Conservation (phyloP, 92 coral and sea anemone genomes). For the Actinernus sp. region DNA sequence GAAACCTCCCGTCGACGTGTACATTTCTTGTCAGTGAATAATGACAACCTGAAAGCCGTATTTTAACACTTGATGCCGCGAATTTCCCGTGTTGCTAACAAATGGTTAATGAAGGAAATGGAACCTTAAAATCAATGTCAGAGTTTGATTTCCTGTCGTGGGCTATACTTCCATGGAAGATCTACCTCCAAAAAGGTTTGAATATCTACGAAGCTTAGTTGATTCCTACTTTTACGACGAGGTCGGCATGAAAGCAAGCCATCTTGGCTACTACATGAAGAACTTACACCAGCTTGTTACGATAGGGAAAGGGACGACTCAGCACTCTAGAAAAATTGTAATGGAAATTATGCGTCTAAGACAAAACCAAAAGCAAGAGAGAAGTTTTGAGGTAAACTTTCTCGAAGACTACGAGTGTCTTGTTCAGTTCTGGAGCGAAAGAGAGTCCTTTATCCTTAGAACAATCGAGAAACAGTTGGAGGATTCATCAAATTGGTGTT, state of each 20-base stretch:
- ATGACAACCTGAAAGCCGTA: too few relatives aligned
- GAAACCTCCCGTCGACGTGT: too few relatives aligned
- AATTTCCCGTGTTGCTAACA: too few relatives aligned
- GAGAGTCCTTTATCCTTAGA: constrained; percentile 42
- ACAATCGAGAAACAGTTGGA: constrained; percentile 26
- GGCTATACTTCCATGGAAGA: too few relatives aligned
- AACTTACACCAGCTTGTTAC: not conserved
- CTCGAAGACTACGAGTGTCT: constrained; percentile 66
- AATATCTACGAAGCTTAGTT: not conserved
- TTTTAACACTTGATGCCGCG: too few relatives aligned
- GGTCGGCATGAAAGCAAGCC: not conserved
- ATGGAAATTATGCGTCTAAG: not conserved
- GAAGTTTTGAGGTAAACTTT: constrained; percentile 38
- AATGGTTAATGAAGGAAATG: too few relatives aligned
- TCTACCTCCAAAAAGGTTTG: too few relatives aligned
- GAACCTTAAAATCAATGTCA: too few relatives aligned
- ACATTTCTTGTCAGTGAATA: too few relatives aligned
- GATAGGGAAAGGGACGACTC: not conserved
- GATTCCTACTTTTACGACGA: not conserved
- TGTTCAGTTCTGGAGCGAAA: constrained; percentile 47
- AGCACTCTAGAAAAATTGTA: not conserved
- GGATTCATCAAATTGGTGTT: constrained; percentile 59
- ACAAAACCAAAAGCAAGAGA: not conserved
- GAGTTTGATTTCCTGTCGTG: too few relatives aligned
- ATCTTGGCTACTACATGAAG: constrained; percentile 6